These are phyloP conservation scores for Carduelis carduelis DNA, from an alignment of 2,797 vertebrate species.

Conservation along the genomic window DNA sequence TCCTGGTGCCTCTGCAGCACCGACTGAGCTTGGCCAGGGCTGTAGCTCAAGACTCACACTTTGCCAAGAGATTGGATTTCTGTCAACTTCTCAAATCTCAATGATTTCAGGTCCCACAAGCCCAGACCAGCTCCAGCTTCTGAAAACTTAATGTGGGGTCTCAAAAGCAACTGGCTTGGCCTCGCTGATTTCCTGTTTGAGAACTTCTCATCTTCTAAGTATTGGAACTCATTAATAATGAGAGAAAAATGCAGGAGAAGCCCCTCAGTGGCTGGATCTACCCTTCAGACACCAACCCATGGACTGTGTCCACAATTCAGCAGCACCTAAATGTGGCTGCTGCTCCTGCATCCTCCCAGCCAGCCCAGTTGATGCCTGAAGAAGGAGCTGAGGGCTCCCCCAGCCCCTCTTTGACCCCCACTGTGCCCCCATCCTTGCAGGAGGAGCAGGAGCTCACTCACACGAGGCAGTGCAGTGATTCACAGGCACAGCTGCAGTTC, in stretches of 20 bases:
- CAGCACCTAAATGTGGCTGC: fast-evolving
- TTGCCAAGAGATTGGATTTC: not conserved
- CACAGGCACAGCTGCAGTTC: slow-evolving; percentile 50
- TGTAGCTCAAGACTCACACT: not conserved
- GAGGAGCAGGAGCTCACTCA: not conserved
- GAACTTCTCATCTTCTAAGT: not conserved
- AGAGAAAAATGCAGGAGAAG: not conserved
- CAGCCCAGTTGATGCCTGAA: not conserved
- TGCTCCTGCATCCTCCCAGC: not conserved
- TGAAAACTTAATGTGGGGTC: not conserved
- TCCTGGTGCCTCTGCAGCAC: not conserved
- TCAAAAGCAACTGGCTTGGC: not conserved
- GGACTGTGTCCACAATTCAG: not conserved
- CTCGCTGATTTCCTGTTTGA: not conserved
- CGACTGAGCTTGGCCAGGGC: not conserved
- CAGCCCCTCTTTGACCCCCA: not conserved
- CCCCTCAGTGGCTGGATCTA: not conserved
- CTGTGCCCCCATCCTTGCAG: not conserved
- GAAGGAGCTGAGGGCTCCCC: not conserved
- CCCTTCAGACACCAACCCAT: not conserved
- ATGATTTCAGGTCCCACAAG: not conserved
- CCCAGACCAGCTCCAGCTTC: not conserved
- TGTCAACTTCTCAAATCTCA: not conserved
- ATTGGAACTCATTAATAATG: not conserved
- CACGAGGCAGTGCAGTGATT: not conserved